Percentiles rank a stretch among this genome's conserved stretches.
These are phyloP conservation scores for Aphidius ervi DNA, from an alignment of 1,140 invertebrate genomes.

Conservation along the genomic window DNA sequence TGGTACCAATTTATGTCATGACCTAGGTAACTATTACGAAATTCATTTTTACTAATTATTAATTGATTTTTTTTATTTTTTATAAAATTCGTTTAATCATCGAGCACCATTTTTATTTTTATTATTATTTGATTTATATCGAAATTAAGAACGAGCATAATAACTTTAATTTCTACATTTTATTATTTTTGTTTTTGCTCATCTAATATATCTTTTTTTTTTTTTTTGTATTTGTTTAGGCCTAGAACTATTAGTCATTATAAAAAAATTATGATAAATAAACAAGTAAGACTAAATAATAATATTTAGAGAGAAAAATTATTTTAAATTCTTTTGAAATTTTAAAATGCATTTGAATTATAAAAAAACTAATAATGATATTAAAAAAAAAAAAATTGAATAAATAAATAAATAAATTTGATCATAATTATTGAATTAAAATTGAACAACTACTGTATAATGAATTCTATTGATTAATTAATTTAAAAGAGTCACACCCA, in stretches of 20 bases:
- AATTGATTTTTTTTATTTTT: background rate
- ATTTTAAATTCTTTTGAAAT: no score
- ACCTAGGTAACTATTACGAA: constrained; percentile 22
- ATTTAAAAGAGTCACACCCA: background rate
- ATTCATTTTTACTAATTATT: constrained; percentile 11
- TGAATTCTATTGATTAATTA: constrained; percentile 3
- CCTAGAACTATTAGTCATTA: no score
- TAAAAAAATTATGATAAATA: no score
- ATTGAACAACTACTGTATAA: background rate
- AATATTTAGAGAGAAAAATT: no score
- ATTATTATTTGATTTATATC: constrained; percentile 5
- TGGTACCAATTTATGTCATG: constrained; percentile 11
- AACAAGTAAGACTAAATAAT: no score
- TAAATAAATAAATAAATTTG: no score
- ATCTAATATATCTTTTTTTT: background rate
- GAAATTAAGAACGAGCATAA: constrained; percentile 10
- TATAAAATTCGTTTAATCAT: constrained; percentile 3
- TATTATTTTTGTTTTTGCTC: constrained; percentile 2
- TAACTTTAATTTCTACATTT: background rate
- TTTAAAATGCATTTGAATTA: no score
- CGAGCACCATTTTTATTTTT: constrained; percentile 11
- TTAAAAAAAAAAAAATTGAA: no score
- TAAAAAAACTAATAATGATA: no score
- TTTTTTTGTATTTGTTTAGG: no score
- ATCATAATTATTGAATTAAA: background rate